A percentile compares a stretch with the other conserved stretches of the same genome.
Evolutionary conservation across 2,888 invertebrate species (phyloP).

Genomic region (Ophion costatus): DNA sequence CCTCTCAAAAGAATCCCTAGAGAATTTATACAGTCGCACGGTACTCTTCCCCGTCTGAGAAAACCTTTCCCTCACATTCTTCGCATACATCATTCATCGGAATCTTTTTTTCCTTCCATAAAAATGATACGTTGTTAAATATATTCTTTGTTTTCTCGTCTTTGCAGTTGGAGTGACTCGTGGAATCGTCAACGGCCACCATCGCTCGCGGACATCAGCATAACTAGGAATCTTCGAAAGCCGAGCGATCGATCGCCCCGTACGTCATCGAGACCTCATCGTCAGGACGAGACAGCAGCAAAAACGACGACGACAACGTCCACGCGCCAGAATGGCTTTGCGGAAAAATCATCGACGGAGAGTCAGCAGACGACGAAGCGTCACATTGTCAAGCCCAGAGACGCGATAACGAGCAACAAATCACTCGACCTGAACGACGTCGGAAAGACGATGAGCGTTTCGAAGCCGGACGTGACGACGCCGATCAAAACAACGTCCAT

Average conservation of each 20-base stretch:
- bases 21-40: no score
- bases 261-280: conserved; percentile 70
- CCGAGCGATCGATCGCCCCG: conserved; percentile 72
- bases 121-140: not conserved
- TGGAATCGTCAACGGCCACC: conserved; percentile 77
- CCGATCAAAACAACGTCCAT: conserved; percentile 70
- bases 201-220: conserved; percentile 73
- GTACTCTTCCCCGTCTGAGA: no score
- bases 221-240: conserved; percentile 69
- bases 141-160: conserved; percentile 13
- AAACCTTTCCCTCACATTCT: no score
- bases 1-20: no score
- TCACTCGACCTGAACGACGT: conserved; percentile 62
- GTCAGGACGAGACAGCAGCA: conserved; percentile 70
- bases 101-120: not conserved
- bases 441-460: conserved; percentile 49
- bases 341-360: conserved; percentile 63
- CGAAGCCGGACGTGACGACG: conserved; percentile 58
- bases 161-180: conserved; percentile 81
- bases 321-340: conserved; percentile 62
- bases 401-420: conserved; percentile 53
- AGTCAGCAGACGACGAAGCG: conserved; percentile 56
- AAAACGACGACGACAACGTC: not conserved
- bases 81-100: not conserved
- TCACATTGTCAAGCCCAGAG: conserved; percentile 59